Base-by-base conservation (phyloP, 2,113 vertebrate species). In the Melanerpes formicivorus region DNA sequence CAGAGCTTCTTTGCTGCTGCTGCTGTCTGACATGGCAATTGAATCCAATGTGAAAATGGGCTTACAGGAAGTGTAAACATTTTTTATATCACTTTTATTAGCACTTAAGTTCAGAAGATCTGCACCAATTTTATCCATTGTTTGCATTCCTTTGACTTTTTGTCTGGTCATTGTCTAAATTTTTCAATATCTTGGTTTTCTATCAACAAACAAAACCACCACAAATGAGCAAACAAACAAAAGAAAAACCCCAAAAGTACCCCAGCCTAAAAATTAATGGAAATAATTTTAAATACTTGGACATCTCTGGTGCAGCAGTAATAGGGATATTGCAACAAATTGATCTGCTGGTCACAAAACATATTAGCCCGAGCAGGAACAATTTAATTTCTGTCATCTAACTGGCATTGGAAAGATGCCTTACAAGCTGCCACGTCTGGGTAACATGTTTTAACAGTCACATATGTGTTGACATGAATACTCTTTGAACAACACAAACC, bases 401-500 rank as follows among this genome's bases (percentile, higher is more conserved):
- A 4, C 2, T 52, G 15, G 13, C 50, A 44, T 26, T 59, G 34
- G 6, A 77, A 22, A 78, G 56, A 40, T 82, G 17, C 4, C 6
- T 3, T 87, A n/a, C 0, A 0, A 84, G 34, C 16, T 70, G 14
- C 14, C 7, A 14, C n/a, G 26, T n/a, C 10, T 64, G 21, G 59
- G n/a, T 46, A 74, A 50, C 7, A 23, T 63, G 71, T n/a, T 26
- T 17, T 67, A 46, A 3, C 3, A 34, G 12, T 79, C 29, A 72
- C 15, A n/a, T 26, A 55, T 8, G 9, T 26, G 11, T 10, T 46
- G 11, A 81, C 18, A 42, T 1, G 21, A 11, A 52, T 12, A 59
- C 27, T 55, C 12, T 74, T 77, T 32, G 18, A 84, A 59, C 5
- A 87, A 30, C 0, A 0, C 6, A 44, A 8, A 55, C 1, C 1